Percentiles rank a stretch among this genome's conserved stretches.
Evolutionary conservation across 1,140 invertebrate species (phyloP).

Genomic region (Listronotus bonariensis): DNA sequence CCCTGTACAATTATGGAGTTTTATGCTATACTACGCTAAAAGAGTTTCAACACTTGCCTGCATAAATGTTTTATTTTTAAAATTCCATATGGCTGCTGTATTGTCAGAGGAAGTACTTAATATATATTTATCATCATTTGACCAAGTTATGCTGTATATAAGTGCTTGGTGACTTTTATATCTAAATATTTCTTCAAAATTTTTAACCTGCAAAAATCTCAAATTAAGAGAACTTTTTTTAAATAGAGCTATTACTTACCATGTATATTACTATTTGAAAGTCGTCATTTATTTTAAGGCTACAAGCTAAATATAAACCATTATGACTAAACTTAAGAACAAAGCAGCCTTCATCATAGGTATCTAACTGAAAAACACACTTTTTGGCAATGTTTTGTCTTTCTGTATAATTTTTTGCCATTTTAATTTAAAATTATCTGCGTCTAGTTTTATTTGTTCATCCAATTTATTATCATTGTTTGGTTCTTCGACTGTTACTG

Average conservation of each 20-base stretch:
- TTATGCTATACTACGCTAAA: too few relatives aligned
- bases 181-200: slow-evolving; percentile 43
- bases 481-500: background rate
- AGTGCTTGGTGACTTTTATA: slow-evolving; percentile 46
- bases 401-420: slow-evolving; percentile 1
- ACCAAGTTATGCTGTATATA: slow-evolving; percentile 50
- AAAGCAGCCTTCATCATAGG: slow-evolving; percentile 44
- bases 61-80: slow-evolving; percentile 36
- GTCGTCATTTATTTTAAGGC: slow-evolving; percentile 37
- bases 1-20: too few relatives aligned
- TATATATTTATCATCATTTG: slow-evolving; percentile 38
- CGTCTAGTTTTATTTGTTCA: slow-evolving; percentile 5
- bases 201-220: slow-evolving; percentile 35
- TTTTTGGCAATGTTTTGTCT: slow-evolving; percentile 41
- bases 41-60: slow-evolving; percentile 29
- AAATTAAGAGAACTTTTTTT: too few relatives aligned
- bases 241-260: slow-evolving; percentile 28
- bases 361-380: slow-evolving; percentile 40
- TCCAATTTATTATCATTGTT: slow-evolving; percentile 1
- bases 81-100: slow-evolving; percentile 45
- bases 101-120: slow-evolving; percentile 48
- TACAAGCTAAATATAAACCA: slow-evolving; percentile 49
- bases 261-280: slow-evolving; percentile 45
- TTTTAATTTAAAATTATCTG: slow-evolving; percentile 5
- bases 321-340: slow-evolving; percentile 49